Conservation (phyloP, 53 echinoderm and acorn worm genomes). For the Pentamera pediparva region DNA sequence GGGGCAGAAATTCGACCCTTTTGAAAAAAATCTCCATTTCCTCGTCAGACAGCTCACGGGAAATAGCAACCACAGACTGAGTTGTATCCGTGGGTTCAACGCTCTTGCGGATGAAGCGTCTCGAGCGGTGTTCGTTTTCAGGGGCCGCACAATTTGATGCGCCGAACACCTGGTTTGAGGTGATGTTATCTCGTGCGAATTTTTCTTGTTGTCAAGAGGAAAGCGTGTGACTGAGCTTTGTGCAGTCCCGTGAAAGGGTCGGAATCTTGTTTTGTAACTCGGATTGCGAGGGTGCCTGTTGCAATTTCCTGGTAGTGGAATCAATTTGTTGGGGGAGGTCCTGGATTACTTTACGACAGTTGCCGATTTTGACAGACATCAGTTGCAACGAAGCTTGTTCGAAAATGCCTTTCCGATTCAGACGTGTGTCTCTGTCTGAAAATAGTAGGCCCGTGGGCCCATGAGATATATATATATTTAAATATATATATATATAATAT, state of each 20-base stretch:
- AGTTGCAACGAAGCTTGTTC: not conserved
- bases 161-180: not conserved
- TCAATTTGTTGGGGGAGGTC: not conserved
- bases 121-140: too few relatives aligned
- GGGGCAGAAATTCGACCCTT: conserved; percentile 5
- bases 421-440: too few relatives aligned
- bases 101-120: not conserved
- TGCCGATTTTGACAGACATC: conserved; percentile 4
- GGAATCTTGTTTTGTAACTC: conserved; percentile 4
- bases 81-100: too few relatives aligned
- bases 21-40: too few relatives aligned
- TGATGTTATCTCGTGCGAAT: not conserved
- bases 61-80: too few relatives aligned
- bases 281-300: conserved; percentile 3
- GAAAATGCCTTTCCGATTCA: conserved; percentile 13
- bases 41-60: too few relatives aligned
- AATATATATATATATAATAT: too few relatives aligned
- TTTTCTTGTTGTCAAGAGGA: not conserved
- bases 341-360: conserved; percentile 1
- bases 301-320: not conserved
- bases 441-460: too few relatives aligned
- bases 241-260: not conserved
- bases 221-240: not conserved
- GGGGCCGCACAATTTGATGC: not conserved
- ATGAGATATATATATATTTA: too few relatives aligned